Evolutionary conservation across 2,797 vertebrate species (phyloP), one percentile per base, ranked within the genome.

Genomic region (Zenarchopterus dispar): DNA sequence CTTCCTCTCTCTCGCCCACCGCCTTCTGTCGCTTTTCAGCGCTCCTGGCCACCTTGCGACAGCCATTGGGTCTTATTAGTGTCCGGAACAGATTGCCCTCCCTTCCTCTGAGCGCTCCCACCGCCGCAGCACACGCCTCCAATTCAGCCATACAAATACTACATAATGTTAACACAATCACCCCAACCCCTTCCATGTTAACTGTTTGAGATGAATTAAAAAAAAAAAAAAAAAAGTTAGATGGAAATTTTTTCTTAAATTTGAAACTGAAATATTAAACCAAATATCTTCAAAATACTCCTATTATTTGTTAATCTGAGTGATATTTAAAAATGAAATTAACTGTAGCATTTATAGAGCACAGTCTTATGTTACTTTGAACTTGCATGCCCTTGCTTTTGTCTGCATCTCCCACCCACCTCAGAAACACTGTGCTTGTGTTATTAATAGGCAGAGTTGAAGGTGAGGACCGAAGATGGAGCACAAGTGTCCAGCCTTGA

Each of bases 61-160:
- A 85, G 91, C 90, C 92, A 92, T 93, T 85, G 88, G 91, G 89
- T 93, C 90, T 93, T 93, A 90, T 92, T 92, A 89, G 88, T 80
- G 90, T 85, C 89, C 78, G 89, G 81, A 90, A 85, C 65, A 81
- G 84, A 84, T 88, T 84, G 89, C 93, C 92, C 92, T 92, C 93
- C 92, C 92, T 93, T 91, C 93, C 92, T 93, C 82, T 93, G 89
- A 85, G 88, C 91, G 82, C 87, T 88, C 88, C 72, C 88, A 70
- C 75, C 57, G 82, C 82, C 51, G 78, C 87, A 89, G 92, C 92
- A 87, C 91, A 93, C 93, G 92, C 93, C 92, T 93, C 89, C 90
- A 87, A 84, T 86, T 82, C 87, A 88, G 72, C 69, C 62, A 82
- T 69, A 88, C 80, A 88, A 84, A 81, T 73, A 73, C 78, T 77